A percentile compares a stretch with the other conserved stretches of the same genome.
These are phyloP conservation scores for Archivesica marissinica DNA, from an alignment of 1,140 invertebrate genomes.

Conservation along the genomic window DNA sequence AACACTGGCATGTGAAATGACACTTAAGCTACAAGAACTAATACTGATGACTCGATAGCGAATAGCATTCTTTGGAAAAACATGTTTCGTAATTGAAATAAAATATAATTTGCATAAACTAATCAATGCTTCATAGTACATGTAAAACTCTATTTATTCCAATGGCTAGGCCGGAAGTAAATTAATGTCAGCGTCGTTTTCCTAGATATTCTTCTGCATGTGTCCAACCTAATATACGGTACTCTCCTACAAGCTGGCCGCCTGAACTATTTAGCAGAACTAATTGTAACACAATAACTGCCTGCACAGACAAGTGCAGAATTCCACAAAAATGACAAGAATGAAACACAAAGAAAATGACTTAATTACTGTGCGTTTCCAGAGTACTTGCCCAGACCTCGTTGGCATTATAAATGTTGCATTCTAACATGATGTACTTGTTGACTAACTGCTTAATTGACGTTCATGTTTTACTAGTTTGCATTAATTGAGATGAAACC, in stretches of 20 bases:
- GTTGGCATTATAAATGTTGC: slow-evolving; percentile 13
- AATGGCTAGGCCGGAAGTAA: too few relatives aligned
- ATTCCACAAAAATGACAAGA: slow-evolving; percentile 26
- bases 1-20: too few relatives aligned
- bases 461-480: neutral
- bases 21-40: too few relatives aligned
- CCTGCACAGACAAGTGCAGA: slow-evolving; percentile 38
- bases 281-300: slow-evolving; percentile 50
- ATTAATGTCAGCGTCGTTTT: too few relatives aligned
- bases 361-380: slow-evolving; percentile 45
- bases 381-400: neutral
- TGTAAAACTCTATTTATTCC: too few relatives aligned
- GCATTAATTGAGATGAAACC: too few relatives aligned
- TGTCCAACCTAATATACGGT: neutral
- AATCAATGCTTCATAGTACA: too few relatives aligned
- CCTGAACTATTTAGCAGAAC: slow-evolving; percentile 50
- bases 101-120: too few relatives aligned
- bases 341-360: slow-evolving; percentile 46
- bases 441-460: slow-evolving; percentile 8
- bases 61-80: too few relatives aligned
- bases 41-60: too few relatives aligned
- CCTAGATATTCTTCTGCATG: too few relatives aligned
- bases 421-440: slow-evolving; percentile 6
- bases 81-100: too few relatives aligned
- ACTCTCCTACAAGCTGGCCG: neutral